Evolutionary conservation across 2,888 invertebrate genomes (phyloP).

Genomic region (Aethes cnicana): DNA sequence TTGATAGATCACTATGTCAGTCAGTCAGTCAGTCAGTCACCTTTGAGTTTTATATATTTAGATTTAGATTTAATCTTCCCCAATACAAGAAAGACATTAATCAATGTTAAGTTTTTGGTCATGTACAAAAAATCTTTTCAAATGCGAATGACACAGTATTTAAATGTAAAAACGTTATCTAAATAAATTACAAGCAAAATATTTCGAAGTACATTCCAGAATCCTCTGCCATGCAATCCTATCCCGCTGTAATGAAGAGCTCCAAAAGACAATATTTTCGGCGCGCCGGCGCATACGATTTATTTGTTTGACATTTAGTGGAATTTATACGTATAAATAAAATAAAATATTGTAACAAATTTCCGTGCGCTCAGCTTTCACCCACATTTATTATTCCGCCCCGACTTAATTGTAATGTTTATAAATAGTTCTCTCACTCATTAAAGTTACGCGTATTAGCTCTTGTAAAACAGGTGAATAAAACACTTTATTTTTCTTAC

Average conservation of each 20-base stretch:
- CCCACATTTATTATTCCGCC: slow-evolving; percentile 26
- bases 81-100: no score
- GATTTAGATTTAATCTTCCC: no score
- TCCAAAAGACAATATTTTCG: slow-evolving; percentile 50
- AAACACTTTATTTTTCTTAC: neutral
- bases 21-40: no score
- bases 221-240: slow-evolving; percentile 41
- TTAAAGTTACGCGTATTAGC: neutral
- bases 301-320: slow-evolving; percentile 65
- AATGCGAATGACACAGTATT: no score
- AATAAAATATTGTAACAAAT: slow-evolving; percentile 33
- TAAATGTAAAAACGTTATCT: no score
- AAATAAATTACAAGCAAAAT: neutral
- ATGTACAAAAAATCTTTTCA: no score
- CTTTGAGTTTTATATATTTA: no score
- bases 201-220: slow-evolving; percentile 12
- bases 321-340: slow-evolving; percentile 57
- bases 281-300: slow-evolving; percentile 49
- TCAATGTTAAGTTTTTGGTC: no score
- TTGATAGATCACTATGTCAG: no score
- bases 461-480: slow-evolving; percentile 7
- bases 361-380: slow-evolving; percentile 27
- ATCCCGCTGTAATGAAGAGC: slow-evolving; percentile 49
- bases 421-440: slow-evolving; percentile 15
- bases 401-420: slow-evolving; percentile 8